Evolutionary conservation across 2,888 invertebrate genomes (phyloP).

Genomic region (Therioaphis trifolii): DNA sequence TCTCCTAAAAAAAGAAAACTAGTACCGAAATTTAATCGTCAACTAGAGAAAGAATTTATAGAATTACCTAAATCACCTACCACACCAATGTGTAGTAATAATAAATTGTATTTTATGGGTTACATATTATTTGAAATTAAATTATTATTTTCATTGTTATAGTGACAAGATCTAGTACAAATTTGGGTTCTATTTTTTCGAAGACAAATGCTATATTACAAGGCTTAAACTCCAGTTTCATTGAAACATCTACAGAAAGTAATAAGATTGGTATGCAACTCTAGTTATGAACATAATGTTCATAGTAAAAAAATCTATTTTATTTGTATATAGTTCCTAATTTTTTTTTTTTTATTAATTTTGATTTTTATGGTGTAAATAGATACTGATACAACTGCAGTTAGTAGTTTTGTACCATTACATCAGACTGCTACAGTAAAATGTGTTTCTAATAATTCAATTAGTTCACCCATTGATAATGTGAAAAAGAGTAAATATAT

Average conservation of each 20-base stretch:
- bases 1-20: not conserved
- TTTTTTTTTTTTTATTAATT: not conserved
- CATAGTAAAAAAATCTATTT: constrained; percentile 4
- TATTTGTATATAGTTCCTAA: not conserved
- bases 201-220: not conserved
- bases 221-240: constrained; percentile 7
- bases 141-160: constrained; percentile 5
- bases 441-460: constrained; percentile 4
- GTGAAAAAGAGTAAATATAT: constrained; percentile 6
- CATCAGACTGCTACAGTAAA: too few species aligned
- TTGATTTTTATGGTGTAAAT: not conserved
- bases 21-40: not conserved
- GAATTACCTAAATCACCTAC: constrained; percentile 11
- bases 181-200: constrained; percentile 1
- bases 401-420: not conserved
- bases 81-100: not conserved
- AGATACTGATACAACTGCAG: not conserved
- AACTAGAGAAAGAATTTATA: not conserved
- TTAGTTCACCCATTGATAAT: not conserved
- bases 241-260: not conserved
- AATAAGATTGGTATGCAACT: not conserved
- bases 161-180: constrained; percentile 2
- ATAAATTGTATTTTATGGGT: constrained; percentile 10
- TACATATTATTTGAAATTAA: too few species aligned
- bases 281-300: constrained; percentile 8